Evolutionary conservation across 2,888 invertebrate species (phyloP).

Genomic region (Pristionchus maxplancki): DNA sequence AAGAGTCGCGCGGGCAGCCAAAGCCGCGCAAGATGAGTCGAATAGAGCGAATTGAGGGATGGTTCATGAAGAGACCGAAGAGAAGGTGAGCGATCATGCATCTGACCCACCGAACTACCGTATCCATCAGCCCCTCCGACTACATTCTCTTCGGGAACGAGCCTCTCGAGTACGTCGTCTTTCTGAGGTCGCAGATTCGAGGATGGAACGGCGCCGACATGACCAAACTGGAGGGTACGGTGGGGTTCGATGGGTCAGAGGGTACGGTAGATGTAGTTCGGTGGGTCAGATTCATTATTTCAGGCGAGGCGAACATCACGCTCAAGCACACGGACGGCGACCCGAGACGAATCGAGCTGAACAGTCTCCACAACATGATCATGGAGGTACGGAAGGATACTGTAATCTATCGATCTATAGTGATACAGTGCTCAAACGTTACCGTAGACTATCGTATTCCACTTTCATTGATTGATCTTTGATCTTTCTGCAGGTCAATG

Average conservation of each 20-base stretch:
- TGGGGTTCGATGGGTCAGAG: not conserved
- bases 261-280: not conserved
- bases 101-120: not conserved
- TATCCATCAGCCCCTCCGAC: not conserved
- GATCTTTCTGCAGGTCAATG: not conserved
- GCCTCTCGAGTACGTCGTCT: not conserved
- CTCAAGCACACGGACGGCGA: not conserved
- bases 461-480: no score
- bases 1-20: not conserved
- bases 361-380: slow-evolving; percentile 1
- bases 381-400: not conserved
- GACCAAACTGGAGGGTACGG: not conserved
- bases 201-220: slow-evolving; percentile 16
- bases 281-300: not conserved
- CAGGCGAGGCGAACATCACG: slow-evolving; percentile 18
- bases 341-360: not conserved
- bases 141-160: not conserved
- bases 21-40: not conserved
- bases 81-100: not conserved
- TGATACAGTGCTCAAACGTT: not conserved
- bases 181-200: not conserved
- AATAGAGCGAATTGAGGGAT: not conserved
- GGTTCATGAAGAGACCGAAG: slow-evolving; percentile 36
- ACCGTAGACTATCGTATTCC: not conserved
- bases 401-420: not conserved